A percentile compares a stretch with the other conserved stretches of the same genome.
phyloP scores from a whole-genome alignment of 2,888 invertebrate species.

The Pseudeuparius sepicola region DNA sequence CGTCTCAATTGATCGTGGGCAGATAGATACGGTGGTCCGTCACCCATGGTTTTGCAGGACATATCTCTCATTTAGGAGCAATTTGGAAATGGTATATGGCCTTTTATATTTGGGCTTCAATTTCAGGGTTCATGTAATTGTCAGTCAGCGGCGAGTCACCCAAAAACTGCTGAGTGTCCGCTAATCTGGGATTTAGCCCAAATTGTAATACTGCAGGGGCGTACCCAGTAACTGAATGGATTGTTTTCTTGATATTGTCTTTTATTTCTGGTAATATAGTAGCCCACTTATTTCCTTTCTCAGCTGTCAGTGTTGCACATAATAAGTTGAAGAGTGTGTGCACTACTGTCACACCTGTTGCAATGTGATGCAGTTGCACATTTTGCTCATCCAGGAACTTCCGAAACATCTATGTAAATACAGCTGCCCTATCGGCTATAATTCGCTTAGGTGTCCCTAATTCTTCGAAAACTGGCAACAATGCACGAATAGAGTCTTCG shows the following conservation, averaged over 20 bases:
- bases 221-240: conserved; percentile 16
- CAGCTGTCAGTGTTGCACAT: conserved; percentile 12
- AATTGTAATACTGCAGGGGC: conserved; percentile 16
- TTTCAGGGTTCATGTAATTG: conserved; percentile 18
- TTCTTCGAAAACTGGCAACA: conserved; percentile 17
- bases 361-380: conserved; percentile 18
- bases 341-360: conserved; percentile 19
- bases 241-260: conserved; percentile 16
- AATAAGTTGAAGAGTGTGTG: conserved; percentile 18
- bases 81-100: too few species aligned
- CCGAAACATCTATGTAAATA: conserved; percentile 17
- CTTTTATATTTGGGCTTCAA: too few species aligned
- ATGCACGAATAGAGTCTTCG: conserved; percentile 17
- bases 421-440: conserved; percentile 17
- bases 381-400: conserved; percentile 16
- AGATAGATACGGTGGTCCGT: too few species aligned
- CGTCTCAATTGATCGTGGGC: too few species aligned
- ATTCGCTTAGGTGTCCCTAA: conserved; percentile 16
- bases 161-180: conserved; percentile 19
- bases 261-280: conserved; percentile 14
- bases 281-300: conserved; percentile 14
- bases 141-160: conserved; percentile 12
- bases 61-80: too few species aligned
- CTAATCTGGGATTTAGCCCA: conserved; percentile 19
- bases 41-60: too few species aligned